phyloP scores from a whole-genome alignment of 2,797 vertebrate genomes.

The Rhabdomys pumilio region DNA sequence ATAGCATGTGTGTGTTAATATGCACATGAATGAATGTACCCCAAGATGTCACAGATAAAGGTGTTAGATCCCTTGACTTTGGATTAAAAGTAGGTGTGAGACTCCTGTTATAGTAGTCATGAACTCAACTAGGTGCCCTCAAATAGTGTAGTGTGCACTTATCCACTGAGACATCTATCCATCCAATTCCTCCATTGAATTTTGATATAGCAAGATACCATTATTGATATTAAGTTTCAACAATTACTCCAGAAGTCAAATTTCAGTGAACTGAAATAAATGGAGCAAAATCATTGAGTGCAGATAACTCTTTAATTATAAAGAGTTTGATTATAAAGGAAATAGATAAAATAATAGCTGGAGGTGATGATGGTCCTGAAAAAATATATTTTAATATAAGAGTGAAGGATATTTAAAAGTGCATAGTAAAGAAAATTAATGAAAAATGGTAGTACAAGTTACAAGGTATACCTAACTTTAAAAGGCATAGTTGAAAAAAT shows the following conservation, averaged over 20 bases:
- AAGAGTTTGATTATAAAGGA: slow-evolving; percentile 5
- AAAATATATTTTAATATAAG: slow-evolving; percentile 62
- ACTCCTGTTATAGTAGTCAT: background rate
- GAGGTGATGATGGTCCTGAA: slow-evolving; percentile 12
- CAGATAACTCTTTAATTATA: background rate
- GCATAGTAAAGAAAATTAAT: slow-evolving; percentile 13
- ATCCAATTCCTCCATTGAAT: background rate
- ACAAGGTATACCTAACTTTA: slow-evolving; percentile 8
- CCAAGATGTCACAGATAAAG: background rate
- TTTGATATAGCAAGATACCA: background rate
- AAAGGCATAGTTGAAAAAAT: slow-evolving; percentile 28
- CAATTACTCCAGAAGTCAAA: background rate
- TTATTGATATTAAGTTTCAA: background rate
- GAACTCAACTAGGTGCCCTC: background rate
- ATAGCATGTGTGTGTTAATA: background rate
- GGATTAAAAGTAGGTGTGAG: background rate
- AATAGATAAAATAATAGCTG: slow-evolving; percentile 7
- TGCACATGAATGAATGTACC: background rate
- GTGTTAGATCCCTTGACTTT: background rate
- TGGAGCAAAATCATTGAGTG: slow-evolving; percentile 23
- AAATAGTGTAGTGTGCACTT: background rate
- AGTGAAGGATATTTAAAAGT: slow-evolving; percentile 42
- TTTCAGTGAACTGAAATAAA: slow-evolving; percentile 45
- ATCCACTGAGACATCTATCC: background rate
- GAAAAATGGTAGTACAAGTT: background rate